Percentiles rank a stretch among this genome's conserved stretches.
phyloP scores from a whole-genome alignment of 2,797 vertebrate species.

The Serranus cabrilla region DNA sequence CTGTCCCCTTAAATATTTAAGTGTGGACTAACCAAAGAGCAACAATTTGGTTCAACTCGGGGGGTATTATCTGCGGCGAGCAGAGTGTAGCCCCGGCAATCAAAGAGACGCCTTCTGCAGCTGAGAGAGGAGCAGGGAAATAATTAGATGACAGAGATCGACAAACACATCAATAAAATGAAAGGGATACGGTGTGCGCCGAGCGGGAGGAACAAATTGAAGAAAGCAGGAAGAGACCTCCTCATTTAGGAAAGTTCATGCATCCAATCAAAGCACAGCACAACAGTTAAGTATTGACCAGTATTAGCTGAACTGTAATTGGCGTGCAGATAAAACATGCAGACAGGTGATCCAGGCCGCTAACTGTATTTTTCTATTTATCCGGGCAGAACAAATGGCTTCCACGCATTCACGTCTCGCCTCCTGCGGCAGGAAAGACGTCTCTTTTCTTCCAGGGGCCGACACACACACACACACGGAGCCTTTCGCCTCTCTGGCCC shows the following conservation, averaged over 20 bases:
- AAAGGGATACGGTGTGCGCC: slow-evolving; percentile 41
- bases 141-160: slow-evolving; percentile 73
- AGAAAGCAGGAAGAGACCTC: slow-evolving; percentile 56
- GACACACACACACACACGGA: neutral
- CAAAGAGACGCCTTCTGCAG: slow-evolving; percentile 75
- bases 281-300: slow-evolving; percentile 53
- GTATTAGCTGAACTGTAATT: slow-evolving; percentile 61
- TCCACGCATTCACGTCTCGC: slow-evolving; percentile 17
- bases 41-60: slow-evolving; percentile 76
- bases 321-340: slow-evolving; percentile 39
- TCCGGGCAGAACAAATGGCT: slow-evolving; percentile 58
- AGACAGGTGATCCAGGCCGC: slow-evolving; percentile 16
- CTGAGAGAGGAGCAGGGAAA: slow-evolving; percentile 65
- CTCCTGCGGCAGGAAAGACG: slow-evolving; percentile 30
- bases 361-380: slow-evolving; percentile 40
- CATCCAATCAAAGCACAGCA: slow-evolving; percentile 58
- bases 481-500: slow-evolving; percentile 41
- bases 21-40: slow-evolving; percentile 68
- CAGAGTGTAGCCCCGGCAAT: slow-evolving; percentile 71
- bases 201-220: slow-evolving; percentile 34
- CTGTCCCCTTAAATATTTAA: slow-evolving; percentile 74
- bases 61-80: slow-evolving; percentile 73
- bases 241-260: slow-evolving; percentile 69
- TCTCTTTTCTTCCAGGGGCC: slow-evolving; percentile 33
- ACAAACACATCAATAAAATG: slow-evolving; percentile 76